phyloP scores from a whole-genome alignment of 2,888 invertebrate genomes.

The Xestoiulus laeticollis region DNA sequence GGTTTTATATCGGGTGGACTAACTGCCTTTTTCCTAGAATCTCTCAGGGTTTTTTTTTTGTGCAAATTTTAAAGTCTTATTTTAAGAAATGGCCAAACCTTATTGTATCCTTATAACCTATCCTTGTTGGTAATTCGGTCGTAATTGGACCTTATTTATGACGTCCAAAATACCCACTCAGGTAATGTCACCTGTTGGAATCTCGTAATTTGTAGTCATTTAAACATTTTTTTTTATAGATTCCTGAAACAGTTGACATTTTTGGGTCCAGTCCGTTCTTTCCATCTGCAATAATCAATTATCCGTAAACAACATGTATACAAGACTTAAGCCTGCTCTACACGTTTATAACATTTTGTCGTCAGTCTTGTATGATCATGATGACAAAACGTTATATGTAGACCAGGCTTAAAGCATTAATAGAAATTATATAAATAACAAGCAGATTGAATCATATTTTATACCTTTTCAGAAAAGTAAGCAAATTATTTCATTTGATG shows the following conservation, averaged over 20 bases:
- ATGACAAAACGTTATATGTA: no score
- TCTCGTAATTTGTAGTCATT: not conserved
- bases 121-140: conserved; percentile 11
- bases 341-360: no score
- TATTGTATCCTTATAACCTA: not conserved
- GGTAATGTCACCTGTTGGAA: not conserved
- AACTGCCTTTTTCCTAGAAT: conserved; percentile 7
- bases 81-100: not conserved
- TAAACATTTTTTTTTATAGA: not conserved
- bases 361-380: no score
- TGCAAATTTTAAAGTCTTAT: not conserved
- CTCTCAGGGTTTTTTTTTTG: not conserved
- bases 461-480: no score
- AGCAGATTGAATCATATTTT: no score
- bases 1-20: conserved; percentile 21
- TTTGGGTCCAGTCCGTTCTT: not conserved
- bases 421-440: no score
- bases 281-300: no score
- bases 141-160: conserved; percentile 24
- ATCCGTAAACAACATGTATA: no score
- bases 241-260: not conserved
- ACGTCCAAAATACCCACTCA: not conserved
- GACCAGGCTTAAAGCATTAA: no score
- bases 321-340: no score
- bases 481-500: no score